Conservation (phyloP, 2,888 invertebrate genomes). For the Gryllus longicercus region DNA sequence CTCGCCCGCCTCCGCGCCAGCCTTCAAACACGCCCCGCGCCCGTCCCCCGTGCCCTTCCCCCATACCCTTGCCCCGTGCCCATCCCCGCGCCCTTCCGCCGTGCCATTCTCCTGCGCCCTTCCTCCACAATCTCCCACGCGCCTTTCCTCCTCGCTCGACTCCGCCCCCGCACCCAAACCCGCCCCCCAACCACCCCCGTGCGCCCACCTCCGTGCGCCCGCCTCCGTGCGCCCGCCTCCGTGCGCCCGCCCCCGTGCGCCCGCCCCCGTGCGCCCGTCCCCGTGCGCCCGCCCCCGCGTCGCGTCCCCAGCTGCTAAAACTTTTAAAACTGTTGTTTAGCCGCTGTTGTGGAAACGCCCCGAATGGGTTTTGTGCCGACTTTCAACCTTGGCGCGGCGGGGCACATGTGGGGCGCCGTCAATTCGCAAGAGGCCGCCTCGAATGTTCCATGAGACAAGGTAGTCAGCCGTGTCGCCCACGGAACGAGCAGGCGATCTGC, state of each 20-base stretch:
- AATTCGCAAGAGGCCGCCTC: neutral
- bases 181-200: too few relatives aligned
- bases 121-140: too few relatives aligned
- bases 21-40: too few relatives aligned
- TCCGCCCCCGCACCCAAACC: too few relatives aligned
- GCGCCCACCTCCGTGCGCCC: too few relatives aligned
- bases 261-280: neutral
- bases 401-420: neutral
- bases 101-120: too few relatives aligned
- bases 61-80: neutral
- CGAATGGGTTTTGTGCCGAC: neutral
- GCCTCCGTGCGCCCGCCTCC: neutral
- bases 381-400: neutral
- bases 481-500: neutral
- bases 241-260: neutral
- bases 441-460: conserved; percentile 8
- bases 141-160: too few relatives aligned
- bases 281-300: neutral
- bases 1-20: too few relatives aligned
- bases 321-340: too few relatives aligned
- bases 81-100: neutral
- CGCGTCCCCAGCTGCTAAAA: neutral
- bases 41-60: too few relatives aligned
- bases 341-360: neutral
- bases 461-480: neutral